Conservation (phyloP, 2,113 vertebrate species). For the Laterallus jamaicensis region DNA sequence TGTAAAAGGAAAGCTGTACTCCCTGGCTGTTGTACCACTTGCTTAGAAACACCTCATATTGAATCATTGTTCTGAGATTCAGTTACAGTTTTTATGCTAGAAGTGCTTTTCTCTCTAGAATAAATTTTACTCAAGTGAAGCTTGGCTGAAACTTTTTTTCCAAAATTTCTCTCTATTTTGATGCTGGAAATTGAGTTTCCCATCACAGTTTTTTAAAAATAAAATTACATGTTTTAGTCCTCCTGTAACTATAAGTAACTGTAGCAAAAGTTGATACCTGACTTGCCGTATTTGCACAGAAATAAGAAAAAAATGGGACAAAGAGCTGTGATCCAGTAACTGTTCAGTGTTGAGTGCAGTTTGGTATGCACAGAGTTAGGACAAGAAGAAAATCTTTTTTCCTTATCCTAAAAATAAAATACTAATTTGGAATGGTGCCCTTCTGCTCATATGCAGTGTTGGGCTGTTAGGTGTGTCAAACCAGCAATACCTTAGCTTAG, state of each 20-base stretch:
- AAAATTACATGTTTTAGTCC: background rate
- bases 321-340: background rate
- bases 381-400: background rate
- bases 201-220: background rate
- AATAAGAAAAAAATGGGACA: background rate
- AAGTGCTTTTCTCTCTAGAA: background rate
- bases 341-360: background rate
- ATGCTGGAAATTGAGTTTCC: background rate
- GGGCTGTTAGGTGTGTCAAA: background rate
- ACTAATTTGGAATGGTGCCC: background rate
- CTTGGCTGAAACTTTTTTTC: background rate
- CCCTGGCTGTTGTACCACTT: background rate
- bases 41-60: background rate
- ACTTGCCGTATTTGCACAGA: background rate
- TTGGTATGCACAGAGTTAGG: background rate
- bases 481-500: background rate
- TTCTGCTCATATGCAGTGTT: background rate
- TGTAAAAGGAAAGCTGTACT: background rate
- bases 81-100: fast-evolving
- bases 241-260: background rate
- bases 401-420: background rate
- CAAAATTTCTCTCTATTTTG: background rate
- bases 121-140: background rate
- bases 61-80: background rate
- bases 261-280: background rate